phyloP scores from a whole-genome alignment of 2,113 vertebrate genomes.

The Cynoglossus semilaevis region DNA sequence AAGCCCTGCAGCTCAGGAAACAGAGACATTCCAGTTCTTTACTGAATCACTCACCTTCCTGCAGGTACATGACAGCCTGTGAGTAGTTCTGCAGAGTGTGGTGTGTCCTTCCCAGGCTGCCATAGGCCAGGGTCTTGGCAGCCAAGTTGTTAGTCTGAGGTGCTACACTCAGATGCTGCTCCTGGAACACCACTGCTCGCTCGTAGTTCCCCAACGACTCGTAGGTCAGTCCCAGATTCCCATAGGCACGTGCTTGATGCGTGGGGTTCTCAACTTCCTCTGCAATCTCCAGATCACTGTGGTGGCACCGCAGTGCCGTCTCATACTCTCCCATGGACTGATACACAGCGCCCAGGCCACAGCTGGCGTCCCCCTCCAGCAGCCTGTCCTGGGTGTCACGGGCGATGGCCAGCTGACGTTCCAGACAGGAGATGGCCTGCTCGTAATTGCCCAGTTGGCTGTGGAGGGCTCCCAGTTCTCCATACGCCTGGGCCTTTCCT shows the following conservation, averaged over 20 bases:
- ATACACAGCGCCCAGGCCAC: conserved; percentile 86
- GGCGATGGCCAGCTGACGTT: conserved; percentile 90
- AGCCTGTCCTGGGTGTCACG: conserved; percentile 87
- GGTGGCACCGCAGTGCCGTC: conserved; percentile 90
- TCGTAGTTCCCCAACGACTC: conserved; percentile 93
- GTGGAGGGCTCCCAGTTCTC: conserved; percentile 92
- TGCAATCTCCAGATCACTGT: conserved; percentile 90
- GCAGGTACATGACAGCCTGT: conserved; percentile 97
- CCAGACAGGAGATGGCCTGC: conserved; percentile 92
- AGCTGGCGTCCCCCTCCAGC: conserved; percentile 90
- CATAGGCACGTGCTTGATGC: conserved; percentile 87
- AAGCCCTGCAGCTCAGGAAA: conserved; percentile 65
- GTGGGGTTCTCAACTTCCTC: conserved; percentile 86
- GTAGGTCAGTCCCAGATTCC: conserved; percentile 92
- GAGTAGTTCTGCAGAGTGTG: conserved; percentile 95
- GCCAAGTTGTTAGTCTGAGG: conserved; percentile 92
- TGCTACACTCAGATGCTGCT: conserved; percentile 93
- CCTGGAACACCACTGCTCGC: conserved; percentile 92
- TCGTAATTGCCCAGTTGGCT: conserved; percentile 94
- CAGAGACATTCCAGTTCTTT: conserved; percentile 46
- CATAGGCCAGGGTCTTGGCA: conserved; percentile 91
- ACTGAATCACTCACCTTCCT: conserved; percentile 87
- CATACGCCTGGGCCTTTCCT: conserved; percentile 92
- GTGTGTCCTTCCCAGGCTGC: conserved; percentile 91
- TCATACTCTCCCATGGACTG: conserved; percentile 94